These are phyloP conservation scores for Orchesella cincta DNA, from an alignment of 1,140 invertebrate genomes.

Conservation along the genomic window DNA sequence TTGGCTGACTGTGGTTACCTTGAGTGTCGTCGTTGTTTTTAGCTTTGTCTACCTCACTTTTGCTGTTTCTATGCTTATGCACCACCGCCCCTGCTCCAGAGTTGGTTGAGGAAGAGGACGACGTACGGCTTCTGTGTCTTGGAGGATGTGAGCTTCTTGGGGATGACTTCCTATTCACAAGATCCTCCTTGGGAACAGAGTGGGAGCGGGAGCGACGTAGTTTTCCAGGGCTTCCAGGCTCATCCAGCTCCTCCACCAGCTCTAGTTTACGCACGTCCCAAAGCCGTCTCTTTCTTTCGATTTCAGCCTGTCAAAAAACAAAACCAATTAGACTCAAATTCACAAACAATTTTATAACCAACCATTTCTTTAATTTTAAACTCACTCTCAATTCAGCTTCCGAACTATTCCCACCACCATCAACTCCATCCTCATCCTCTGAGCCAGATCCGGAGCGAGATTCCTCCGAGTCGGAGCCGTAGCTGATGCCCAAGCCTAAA, in stretches of 20 bases:
- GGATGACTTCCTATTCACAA: not conserved
- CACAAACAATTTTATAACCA: not conserved
- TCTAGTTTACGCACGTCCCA: slow-evolving; percentile 27
- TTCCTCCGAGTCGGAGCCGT: slow-evolving; percentile 19
- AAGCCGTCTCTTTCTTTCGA: slow-evolving; percentile 40
- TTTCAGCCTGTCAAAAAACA: slow-evolving; percentile 40
- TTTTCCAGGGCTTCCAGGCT: not conserved
- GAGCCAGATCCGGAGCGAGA: not conserved
- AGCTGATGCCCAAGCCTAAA: slow-evolving; percentile 2
- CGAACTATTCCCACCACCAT: slow-evolving; percentile 30
- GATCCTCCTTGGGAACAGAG: not conserved
- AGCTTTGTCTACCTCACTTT: slow-evolving; percentile 34
- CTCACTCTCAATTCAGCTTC: slow-evolving; percentile 43
- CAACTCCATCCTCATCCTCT: not conserved
- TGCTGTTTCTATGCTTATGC: not conserved
- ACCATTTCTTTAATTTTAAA: not conserved
- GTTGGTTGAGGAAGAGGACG: not conserved
- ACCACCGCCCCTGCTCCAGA: not conserved
- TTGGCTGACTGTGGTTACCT: slow-evolving; percentile 5
- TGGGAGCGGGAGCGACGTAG: not conserved
- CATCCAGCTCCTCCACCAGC: not conserved
- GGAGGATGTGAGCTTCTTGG: not conserved
- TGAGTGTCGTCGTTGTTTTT: slow-evolving; percentile 18
- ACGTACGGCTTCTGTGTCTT: not conserved
- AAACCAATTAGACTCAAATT: slow-evolving; percentile 17